Base-by-base conservation (phyloP, 92 coral and sea anemone genomes). In the Hydrozoanthus gracilis region DNA sequence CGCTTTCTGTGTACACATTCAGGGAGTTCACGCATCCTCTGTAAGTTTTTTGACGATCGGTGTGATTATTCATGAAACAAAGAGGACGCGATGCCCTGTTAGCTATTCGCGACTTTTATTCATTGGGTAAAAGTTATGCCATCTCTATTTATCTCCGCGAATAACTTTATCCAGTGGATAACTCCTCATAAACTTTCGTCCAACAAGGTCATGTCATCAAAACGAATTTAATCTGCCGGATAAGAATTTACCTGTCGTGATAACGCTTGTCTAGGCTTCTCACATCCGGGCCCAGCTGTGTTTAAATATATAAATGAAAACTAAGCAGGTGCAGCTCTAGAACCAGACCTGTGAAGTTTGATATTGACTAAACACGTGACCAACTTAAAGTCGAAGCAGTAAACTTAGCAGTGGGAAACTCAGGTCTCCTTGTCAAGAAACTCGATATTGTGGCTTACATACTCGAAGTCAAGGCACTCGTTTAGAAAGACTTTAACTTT, bases 61-160 rank as follows among this genome's bases (percentile, higher is more conserved):
- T 47, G 78, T 71, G 44, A 71, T 73, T 73, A 60, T 73, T 71
- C 3, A 71, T 71, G 0, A 71, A 71, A 4, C 46, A 73, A 73
- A 73, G 58, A 73, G 44, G 78, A 73, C 78, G 66, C 79, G 62
- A 84, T 71, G 86, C 90, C 45, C 44, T n/a, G 8, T 44, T 86
- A 84, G 45, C 54, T 78, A 78, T 72, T 84, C 72, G n/a, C n/a
- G n/a, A n/a, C n/a, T 72, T 76, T 86, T 86, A 67, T 77, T 67
- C 78, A 20, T 69, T 86, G 89, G 89, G 77, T 86, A 86, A 77
- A 86, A 86, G 69, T 76, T 86, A 86, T 66, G 49, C 84, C 27
- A 86, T 84, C 83, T n/a, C n/a, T 86, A 76, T 71, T 74, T 76
- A 65, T 47, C 45, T 77, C n/a, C n/a, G 60, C 73, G 84, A 82